These are phyloP conservation scores for Escarpia spicata DNA, from an alignment of 2,888 invertebrate genomes.

Conservation along the genomic window DNA sequence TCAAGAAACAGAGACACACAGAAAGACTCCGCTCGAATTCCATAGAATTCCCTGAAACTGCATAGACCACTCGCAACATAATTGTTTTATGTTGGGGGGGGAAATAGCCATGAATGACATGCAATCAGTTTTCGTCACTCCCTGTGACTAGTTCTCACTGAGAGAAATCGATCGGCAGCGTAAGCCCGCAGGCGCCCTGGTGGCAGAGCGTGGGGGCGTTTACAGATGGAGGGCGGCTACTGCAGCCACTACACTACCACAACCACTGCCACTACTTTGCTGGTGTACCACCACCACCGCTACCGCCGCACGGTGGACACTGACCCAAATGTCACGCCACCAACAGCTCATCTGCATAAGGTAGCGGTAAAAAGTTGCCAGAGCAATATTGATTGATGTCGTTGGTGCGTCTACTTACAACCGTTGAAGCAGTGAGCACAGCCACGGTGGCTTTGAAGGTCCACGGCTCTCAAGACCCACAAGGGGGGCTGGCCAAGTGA, in stretches of 20 bases:
- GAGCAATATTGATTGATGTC: slow-evolving; percentile 7
- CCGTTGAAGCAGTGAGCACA: not conserved
- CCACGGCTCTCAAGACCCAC: not conserved
- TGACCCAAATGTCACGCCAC: not conserved
- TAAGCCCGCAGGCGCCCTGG: not conserved
- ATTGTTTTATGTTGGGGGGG: not conserved
- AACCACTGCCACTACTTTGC: not conserved
- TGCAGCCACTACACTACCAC: not conserved
- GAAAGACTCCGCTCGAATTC: not conserved
- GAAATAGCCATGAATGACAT: slow-evolving; percentile 4
- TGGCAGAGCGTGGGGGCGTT: not conserved
- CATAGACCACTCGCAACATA: not conserved
- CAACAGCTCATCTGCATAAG: not conserved
- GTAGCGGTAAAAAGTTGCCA: not conserved
- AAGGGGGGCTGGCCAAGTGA: not conserved
- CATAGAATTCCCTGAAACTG: not conserved
- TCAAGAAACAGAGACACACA: not conserved
- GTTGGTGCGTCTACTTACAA: slow-evolving; percentile 4
- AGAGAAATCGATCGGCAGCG: not conserved
- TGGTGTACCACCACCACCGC: not conserved
- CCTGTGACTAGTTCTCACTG: not conserved
- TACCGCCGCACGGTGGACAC: not conserved
- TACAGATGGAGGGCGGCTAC: not conserved
- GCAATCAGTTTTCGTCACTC: slow-evolving; percentile 16
- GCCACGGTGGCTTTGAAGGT: not conserved